These are phyloP conservation scores for Dascillus cervinus DNA, from an alignment of 2,888 invertebrate genomes.

Conservation along the genomic window DNA sequence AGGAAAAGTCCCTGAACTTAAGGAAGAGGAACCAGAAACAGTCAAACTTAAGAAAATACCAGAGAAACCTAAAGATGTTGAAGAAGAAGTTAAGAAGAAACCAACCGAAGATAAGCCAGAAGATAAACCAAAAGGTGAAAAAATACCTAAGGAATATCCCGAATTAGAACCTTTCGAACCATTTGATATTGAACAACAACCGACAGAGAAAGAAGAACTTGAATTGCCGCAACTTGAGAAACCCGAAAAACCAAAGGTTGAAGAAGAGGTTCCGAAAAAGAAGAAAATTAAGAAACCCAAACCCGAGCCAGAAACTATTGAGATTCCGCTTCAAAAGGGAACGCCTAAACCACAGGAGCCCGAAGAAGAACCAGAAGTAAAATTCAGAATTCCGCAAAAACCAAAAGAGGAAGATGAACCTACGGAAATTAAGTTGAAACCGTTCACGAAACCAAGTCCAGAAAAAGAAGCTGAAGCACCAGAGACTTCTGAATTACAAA, in stretches of 20 bases:
- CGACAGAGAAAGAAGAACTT: conserved; percentile 34
- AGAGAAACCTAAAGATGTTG: conserved; percentile 31
- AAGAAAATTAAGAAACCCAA: conserved; percentile 19
- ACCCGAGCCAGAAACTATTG: conserved; percentile 24
- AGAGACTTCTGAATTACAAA: conserved; percentile 22
- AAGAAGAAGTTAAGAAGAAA: conserved; percentile 17
- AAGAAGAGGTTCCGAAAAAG: conserved; percentile 23
- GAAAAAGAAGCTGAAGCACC: conserved; percentile 17
- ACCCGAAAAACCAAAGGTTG: conserved; percentile 24
- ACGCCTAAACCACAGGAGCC: conserved; percentile 39
- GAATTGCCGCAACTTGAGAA: conserved; percentile 34
- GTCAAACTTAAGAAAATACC: conserved; percentile 40
- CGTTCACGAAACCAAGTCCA: conserved; percentile 35
- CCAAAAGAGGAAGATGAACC: conserved; percentile 30
- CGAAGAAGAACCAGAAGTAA: conserved; percentile 39
- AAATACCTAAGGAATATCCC: conserved; percentile 30
- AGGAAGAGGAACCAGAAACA: conserved; percentile 28
- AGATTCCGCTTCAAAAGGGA: conserved; percentile 37
- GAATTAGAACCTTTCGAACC: conserved; percentile 37
- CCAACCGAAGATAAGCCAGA: conserved; percentile 28
- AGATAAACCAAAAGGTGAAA: conserved; percentile 34
- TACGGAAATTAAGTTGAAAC: conserved; percentile 36
- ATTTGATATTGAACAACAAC: conserved; percentile 36
- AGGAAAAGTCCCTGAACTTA: conserved; percentile 40
- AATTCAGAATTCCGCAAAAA: conserved; percentile 31